phyloP scores from a whole-genome alignment of 2,888 invertebrate species.

The Ametastegia equiseti region DNA sequence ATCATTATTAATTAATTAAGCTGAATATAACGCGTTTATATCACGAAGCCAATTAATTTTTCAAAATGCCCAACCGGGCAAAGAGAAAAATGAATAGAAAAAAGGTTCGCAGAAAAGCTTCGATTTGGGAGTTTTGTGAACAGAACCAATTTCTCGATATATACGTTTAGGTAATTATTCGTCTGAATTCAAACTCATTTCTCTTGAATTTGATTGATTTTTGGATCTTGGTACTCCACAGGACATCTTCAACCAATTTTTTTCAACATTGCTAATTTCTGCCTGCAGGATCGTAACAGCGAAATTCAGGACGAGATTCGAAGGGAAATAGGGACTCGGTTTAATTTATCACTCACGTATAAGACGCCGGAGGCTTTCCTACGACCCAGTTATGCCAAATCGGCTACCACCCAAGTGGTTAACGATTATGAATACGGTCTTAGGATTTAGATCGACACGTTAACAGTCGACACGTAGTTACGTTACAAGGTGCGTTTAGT shows the following conservation, averaged over 20 bases:
- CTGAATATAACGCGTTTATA: background rate
- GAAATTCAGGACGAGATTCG: background rate
- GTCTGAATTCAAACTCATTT: background rate
- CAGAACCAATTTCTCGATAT: background rate
- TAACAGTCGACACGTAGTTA: conserved; percentile 33
- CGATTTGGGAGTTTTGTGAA: no score
- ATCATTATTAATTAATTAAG: background rate
- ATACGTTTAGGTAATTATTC: no score
- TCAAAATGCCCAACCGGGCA: background rate
- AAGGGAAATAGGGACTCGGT: background rate
- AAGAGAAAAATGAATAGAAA: background rate
- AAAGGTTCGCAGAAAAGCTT: background rate
- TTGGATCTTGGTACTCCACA: no score
- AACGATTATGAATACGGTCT: conserved; percentile 27
- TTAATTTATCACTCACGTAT: background rate
- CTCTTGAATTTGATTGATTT: background rate
- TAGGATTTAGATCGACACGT: conserved; percentile 12
- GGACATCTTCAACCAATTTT: no score
- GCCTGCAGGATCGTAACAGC: no score
- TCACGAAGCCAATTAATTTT: background rate
- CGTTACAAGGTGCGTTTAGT: background rate
- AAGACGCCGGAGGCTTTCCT: background rate
- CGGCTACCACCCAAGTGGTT: background rate
- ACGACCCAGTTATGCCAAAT: background rate
- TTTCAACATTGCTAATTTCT: no score